Evolutionary conservation across 2,797 vertebrate species (phyloP).

Genomic region (Meda fulgida): DNA sequence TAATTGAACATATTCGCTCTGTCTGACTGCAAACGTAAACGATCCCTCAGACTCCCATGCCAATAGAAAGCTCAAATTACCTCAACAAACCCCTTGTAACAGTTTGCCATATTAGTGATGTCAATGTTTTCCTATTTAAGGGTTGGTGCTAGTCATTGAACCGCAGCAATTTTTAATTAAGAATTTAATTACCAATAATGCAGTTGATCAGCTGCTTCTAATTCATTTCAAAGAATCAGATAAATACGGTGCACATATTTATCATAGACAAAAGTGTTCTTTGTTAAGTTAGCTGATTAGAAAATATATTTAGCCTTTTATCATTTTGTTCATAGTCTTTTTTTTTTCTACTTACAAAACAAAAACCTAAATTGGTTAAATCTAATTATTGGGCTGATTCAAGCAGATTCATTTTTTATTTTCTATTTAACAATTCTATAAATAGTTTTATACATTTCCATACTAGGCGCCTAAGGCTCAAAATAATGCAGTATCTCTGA

Average conservation of each 20-base stretch:
- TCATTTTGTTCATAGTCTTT: neutral
- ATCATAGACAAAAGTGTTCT: conserved; percentile 34
- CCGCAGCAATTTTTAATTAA: conserved; percentile 59
- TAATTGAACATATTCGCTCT: conserved; percentile 39
- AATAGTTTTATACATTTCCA: neutral
- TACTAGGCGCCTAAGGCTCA: neutral
- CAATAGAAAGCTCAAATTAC: conserved; percentile 18
- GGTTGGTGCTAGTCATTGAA: conserved; percentile 48
- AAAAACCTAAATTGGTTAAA: neutral
- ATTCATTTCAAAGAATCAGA: conserved; percentile 53
- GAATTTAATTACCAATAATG: conserved; percentile 61
- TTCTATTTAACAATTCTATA: neutral
- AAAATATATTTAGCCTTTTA: conserved; percentile 24
- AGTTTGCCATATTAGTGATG: conserved; percentile 40
- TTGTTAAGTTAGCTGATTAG: conserved; percentile 32
- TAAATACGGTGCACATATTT: conserved; percentile 31
- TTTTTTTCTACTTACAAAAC: neutral
- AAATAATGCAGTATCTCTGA: neutral
- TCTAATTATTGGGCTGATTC: conserved; percentile 13
- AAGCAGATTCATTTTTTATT: neutral
- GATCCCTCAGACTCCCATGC: conserved; percentile 28
- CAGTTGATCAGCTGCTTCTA: conserved; percentile 56
- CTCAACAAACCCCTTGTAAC: conserved; percentile 29
- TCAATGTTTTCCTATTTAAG: conserved; percentile 39
- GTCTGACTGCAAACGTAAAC: conserved; percentile 27